Conservation (phyloP, 2,888 invertebrate species). For the Himalopsyche japonica region DNA sequence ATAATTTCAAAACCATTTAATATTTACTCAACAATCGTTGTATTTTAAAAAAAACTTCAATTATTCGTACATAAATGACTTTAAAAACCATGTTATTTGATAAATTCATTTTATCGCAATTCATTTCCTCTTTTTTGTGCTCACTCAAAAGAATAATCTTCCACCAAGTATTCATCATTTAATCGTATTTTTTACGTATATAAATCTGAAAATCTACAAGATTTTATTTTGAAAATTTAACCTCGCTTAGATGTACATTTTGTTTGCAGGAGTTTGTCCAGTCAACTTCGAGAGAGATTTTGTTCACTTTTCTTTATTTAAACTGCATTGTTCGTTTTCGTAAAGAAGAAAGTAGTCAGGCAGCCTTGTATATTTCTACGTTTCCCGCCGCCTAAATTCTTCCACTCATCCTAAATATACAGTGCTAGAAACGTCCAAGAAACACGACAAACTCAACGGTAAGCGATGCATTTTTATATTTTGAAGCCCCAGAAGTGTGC, state of each 20-base stretch:
- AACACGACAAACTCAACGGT: neutral
- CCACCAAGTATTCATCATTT: too few relatives aligned
- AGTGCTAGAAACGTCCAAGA: neutral
- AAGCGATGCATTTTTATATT: neutral
- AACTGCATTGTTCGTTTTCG: neutral
- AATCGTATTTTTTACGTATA: too few relatives aligned
- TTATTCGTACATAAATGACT: too few relatives aligned
- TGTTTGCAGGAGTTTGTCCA: neutral
- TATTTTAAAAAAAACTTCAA: too few relatives aligned
- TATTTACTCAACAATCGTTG: too few relatives aligned
- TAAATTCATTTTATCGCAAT: too few relatives aligned
- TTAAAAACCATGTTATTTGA: too few relatives aligned
- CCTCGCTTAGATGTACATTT: neutral
- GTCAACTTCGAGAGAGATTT: neutral
- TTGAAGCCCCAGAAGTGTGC: neutral
- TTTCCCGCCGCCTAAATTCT: neutral
- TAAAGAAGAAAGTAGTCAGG: neutral
- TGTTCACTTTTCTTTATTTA: neutral
- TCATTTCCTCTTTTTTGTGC: too few relatives aligned
- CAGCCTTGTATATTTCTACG: neutral
- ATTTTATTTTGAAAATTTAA: neutral
- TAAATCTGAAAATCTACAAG: too few relatives aligned
- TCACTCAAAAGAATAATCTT: too few relatives aligned
- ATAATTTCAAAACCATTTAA: too few relatives aligned
- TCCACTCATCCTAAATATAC: neutral